Evolutionary conservation across 2,797 vertebrate genomes (phyloP).

Genomic region (Tarsius wallacei): DNA sequence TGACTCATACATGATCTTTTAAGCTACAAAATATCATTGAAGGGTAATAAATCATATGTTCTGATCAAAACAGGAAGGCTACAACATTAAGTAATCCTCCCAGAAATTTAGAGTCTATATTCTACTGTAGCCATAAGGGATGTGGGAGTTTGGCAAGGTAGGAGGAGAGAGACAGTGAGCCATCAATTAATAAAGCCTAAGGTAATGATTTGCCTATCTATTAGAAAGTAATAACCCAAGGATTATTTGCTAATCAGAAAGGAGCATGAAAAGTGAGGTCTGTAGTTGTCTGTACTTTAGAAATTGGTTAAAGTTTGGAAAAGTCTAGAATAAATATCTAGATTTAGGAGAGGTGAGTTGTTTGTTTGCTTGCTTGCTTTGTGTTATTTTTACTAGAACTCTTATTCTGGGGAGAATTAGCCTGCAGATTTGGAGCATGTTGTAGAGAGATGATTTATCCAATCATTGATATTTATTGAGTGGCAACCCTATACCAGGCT

Average conservation of each 20-base stretch:
- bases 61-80: conserved; percentile 1
- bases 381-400: not conserved
- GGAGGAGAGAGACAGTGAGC: not conserved
- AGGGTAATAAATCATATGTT: conserved; percentile 26
- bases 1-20: conserved; percentile 83
- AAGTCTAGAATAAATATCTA: conserved; percentile 11
- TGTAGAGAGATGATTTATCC: not conserved
- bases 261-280: not conserved
- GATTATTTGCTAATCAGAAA: conserved; percentile 19
- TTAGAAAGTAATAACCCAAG: conserved; percentile 2
- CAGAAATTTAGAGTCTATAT: conserved; percentile 9
- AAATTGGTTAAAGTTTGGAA: conserved; percentile 39
- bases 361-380: not conserved
- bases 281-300: not conserved
- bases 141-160: not conserved
- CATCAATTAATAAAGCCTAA: not conserved
- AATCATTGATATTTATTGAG: not conserved
- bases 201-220: conserved; percentile 14
- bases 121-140: not conserved
- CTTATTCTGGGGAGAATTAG: not conserved
- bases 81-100: conserved; percentile 32
- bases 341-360: not conserved
- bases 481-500: not conserved
- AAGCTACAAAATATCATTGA: conserved; percentile 54
- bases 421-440: not conserved